Percentiles rank a stretch among this genome's conserved stretches.
These are phyloP conservation scores for Xylocampa areola DNA, from an alignment of 2,888 invertebrate genomes.

Conservation along the genomic window DNA sequence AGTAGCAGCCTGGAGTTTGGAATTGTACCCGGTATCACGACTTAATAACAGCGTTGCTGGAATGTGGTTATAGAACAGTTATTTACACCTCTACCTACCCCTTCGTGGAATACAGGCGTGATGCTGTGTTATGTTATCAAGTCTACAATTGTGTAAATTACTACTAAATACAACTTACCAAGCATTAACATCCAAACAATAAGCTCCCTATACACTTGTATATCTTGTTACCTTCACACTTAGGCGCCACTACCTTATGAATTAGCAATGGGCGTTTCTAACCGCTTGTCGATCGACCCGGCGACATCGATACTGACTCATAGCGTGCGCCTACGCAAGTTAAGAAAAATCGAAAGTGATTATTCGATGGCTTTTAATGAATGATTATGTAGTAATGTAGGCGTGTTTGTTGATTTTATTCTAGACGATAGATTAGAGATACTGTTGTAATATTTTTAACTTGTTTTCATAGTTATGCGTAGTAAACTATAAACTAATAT, in stretches of 20 bases:
- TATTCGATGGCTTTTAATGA: slow-evolving; percentile 3
- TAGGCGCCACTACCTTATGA: slow-evolving; percentile 35
- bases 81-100: too few species aligned
- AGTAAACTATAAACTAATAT: too few species aligned
- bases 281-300: slow-evolving; percentile 15
- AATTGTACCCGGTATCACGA: too few species aligned
- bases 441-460: not conserved
- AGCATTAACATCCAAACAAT: not conserved
- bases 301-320: slow-evolving; percentile 32
- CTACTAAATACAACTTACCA: not conserved
- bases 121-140: too few species aligned
- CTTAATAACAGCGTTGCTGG: too few species aligned
- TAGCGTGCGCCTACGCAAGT: slow-evolving; percentile 11
- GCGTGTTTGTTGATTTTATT: not conserved
- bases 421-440: not conserved
- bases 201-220: not conserved
- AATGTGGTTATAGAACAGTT: too few species aligned
- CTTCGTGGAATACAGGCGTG: too few species aligned
- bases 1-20: too few species aligned
- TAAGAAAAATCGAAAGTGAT: slow-evolving; percentile 22
- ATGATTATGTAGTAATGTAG: not conserved
- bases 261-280: slow-evolving; percentile 30
- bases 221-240: slow-evolving; percentile 9
- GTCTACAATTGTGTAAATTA: not conserved
- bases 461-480: not conserved